These are phyloP conservation scores for Macrosteles quadrilineatus DNA, from an alignment of 1,140 invertebrate species.

Conservation along the genomic window DNA sequence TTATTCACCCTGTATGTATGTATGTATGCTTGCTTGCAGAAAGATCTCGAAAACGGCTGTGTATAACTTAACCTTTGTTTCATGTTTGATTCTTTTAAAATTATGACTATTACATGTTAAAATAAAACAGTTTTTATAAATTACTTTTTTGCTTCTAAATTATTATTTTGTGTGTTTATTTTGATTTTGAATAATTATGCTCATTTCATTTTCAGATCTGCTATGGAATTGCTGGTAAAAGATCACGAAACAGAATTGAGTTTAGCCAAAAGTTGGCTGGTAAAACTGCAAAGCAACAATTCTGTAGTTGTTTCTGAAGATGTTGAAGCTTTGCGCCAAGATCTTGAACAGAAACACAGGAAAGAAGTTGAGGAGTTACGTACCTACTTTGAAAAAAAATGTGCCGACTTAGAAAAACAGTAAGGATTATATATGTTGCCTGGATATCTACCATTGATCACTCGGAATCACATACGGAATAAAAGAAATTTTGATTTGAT, in stretches of 20 bases:
- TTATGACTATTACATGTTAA: not conserved
- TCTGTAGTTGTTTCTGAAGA: slow-evolving; percentile 50
- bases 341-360: slow-evolving; percentile 63
- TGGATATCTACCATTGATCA: too few species aligned
- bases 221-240: slow-evolving; percentile 34
- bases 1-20: too few species aligned
- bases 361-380: slow-evolving; percentile 75
- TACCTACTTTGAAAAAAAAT: slow-evolving; percentile 76
- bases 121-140: slow-evolving; percentile 13
- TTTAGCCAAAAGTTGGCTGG: slow-evolving; percentile 25
- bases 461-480: not conserved
- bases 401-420: slow-evolving; percentile 72
- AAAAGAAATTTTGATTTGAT: too few species aligned
- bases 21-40: too few species aligned
- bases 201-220: slow-evolving; percentile 28
- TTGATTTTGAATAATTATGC: too few species aligned
- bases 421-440: slow-evolving; percentile 53
- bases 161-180: too few species aligned
- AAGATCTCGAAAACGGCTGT: too few species aligned
- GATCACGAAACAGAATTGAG: slow-evolving; percentile 35
- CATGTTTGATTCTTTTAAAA: not conserved
- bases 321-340: slow-evolving; percentile 55
- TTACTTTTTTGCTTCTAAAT: too few species aligned
- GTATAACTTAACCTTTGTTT: not conserved
- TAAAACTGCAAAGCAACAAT: slow-evolving; percentile 24